Conservation (phyloP, 2,888 invertebrate species). For the Agonum fuliginosum region DNA sequence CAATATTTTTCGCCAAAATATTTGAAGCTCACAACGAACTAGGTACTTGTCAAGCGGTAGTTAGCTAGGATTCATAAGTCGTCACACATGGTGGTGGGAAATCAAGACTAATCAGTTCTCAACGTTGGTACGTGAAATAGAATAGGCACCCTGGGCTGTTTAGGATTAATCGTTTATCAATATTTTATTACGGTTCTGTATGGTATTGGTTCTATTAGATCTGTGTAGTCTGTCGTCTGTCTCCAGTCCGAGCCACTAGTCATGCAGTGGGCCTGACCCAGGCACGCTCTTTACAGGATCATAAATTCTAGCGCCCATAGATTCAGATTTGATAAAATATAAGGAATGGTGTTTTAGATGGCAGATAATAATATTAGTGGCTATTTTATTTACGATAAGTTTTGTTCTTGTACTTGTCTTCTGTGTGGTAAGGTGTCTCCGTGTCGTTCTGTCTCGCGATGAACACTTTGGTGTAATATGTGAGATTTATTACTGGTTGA, state of each 20-base stretch:
- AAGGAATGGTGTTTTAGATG: constrained; percentile 59
- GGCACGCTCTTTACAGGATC: constrained; percentile 48
- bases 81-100: too few relatives aligned
- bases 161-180: not conserved
- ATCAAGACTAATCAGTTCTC: too few relatives aligned
- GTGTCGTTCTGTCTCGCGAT: constrained; percentile 8
- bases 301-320: constrained; percentile 54
- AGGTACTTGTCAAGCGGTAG: too few relatives aligned
- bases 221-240: too few relatives aligned
- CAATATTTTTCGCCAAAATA: too few relatives aligned
- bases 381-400: constrained; percentile 58
- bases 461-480: constrained; percentile 45
- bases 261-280: not conserved
- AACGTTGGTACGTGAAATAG: too few relatives aligned
- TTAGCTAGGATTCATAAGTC: too few relatives aligned
- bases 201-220: not conserved
- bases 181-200: constrained; percentile 4
- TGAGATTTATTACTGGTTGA: constrained; percentile 45
- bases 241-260: too few relatives aligned
- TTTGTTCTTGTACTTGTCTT: constrained; percentile 33
- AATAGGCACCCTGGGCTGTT: too few relatives aligned
- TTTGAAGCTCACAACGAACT: too few relatives aligned
- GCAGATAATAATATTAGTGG: constrained; percentile 57
- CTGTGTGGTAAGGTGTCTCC: constrained; percentile 46
- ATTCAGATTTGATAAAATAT: constrained; percentile 59